phyloP scores from a whole-genome alignment of 2,888 invertebrate genomes.

The Lomographa bimaculata region DNA sequence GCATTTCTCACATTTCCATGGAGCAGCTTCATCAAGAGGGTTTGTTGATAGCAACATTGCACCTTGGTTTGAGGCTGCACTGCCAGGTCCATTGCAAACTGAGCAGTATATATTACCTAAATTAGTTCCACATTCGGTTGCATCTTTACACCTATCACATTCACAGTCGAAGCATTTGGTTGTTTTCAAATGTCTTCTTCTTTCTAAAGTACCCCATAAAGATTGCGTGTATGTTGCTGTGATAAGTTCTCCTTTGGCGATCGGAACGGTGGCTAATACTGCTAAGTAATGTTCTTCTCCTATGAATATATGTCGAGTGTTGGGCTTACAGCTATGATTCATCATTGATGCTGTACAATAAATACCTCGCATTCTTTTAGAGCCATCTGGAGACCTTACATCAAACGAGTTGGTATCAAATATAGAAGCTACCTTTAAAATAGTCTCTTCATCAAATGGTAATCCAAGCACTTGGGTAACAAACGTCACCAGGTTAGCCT shows the following conservation, averaged over 20 bases:
- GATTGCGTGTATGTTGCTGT: slow-evolving; percentile 88
- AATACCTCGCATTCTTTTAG: slow-evolving; percentile 83
- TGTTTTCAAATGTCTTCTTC: slow-evolving; percentile 84
- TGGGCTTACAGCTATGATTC: slow-evolving; percentile 88
- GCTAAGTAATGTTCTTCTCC: slow-evolving; percentile 84
- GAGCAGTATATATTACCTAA: slow-evolving; percentile 86
- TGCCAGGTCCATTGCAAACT: slow-evolving; percentile 80
- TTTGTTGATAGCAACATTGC: slow-evolving; percentile 84
- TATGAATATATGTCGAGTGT: slow-evolving; percentile 86
- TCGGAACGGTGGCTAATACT: slow-evolving; percentile 85
- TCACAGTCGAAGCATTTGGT: slow-evolving; percentile 88
- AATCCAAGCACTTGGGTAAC: slow-evolving; percentile 82
- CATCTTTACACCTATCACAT: slow-evolving; percentile 87
- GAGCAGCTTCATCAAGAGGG: slow-evolving; percentile 82
- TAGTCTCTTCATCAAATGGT: slow-evolving; percentile 82
- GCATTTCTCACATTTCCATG: slow-evolving; percentile 87
- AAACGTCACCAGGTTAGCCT: slow-evolving; percentile 85
- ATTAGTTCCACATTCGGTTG: slow-evolving; percentile 86
- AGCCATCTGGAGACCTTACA: slow-evolving; percentile 78
- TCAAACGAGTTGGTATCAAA: slow-evolving; percentile 89
- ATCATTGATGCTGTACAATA: slow-evolving; percentile 87
- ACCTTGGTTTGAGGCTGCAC: slow-evolving; percentile 42
- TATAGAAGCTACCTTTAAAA: slow-evolving; percentile 86
- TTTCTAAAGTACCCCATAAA: slow-evolving; percentile 86
- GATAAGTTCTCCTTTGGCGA: slow-evolving; percentile 86